Evolutionary conservation across 30 jellyfish, hydroid and myxozoan species (phyloP).

Genomic region (Cassiopea andromeda): DNA sequence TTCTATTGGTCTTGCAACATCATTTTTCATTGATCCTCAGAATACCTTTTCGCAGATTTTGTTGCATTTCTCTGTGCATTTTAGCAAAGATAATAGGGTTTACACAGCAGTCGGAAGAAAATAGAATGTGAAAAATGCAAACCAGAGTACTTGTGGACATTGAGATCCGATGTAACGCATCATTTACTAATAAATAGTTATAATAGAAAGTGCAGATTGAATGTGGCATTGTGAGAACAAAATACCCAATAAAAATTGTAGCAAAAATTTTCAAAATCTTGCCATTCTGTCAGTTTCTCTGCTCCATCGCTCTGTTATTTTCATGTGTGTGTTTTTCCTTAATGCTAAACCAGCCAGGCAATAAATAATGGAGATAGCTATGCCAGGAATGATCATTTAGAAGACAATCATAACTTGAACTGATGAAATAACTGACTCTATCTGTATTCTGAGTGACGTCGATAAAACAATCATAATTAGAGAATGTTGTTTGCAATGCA

Average conservation of each 20-base stretch:
- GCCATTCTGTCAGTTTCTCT: constrained; percentile 18
- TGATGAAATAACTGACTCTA: not conserved
- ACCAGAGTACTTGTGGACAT: not conserved
- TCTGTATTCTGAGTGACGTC: not conserved
- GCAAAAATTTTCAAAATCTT: constrained; percentile 36
- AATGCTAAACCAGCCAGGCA: constrained; percentile 24
- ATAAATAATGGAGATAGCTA: constrained; percentile 8
- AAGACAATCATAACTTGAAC: not conserved
- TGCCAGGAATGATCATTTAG: constrained; percentile 8
- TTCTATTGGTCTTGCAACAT: no score
- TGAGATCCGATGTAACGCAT: not conserved
- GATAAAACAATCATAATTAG: not conserved
- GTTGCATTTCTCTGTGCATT: not conserved
- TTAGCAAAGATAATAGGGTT: not conserved
- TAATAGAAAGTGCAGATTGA: not conserved
- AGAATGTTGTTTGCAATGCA: not conserved
- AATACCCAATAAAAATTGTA: constrained; percentile 6
- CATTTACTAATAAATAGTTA: not conserved
- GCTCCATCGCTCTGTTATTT: constrained; percentile 37
- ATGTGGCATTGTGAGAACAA: constrained; percentile 40
- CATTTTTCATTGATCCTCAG: not conserved
- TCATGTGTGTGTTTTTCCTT: constrained; percentile 25
- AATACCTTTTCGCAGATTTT: not conserved
- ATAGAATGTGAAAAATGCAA: not conserved
- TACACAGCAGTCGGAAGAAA: not conserved